Base-by-base conservation (phyloP, 2,113 vertebrate genomes). In the Tragelaphus strepsiceros region DNA sequence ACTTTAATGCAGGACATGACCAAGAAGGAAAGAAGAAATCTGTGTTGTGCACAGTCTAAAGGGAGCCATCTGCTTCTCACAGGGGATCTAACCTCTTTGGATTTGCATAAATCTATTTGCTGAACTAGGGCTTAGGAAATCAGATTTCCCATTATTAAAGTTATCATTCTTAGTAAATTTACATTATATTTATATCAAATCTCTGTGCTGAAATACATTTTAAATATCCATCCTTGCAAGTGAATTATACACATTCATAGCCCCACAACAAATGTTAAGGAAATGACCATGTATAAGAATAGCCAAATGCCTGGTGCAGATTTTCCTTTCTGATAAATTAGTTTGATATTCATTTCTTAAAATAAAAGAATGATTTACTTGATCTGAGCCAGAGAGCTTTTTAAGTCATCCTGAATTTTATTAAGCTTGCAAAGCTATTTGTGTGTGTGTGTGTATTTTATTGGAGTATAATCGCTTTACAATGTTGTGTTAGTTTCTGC, bases 31-130 rank as follows among this genome's bases (percentile, higher is more conserved):
- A n/a, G 24, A 7, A 35, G 14, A 56, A 54, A 80, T 61, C 7
- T 53, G 28, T 84, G 35, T 13, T 30, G 15, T 61, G 19, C 22
- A 30, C 16, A 46, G n/a, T 24, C 21, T 16, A 74, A 39, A 64
- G 56, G 35, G 26, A 83, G 35, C 83, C 1, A 96, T 85, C 92
- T 51, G 16, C 46, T 91, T 92, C 61, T 35, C 26, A 46, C 28
- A 24, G 49, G 88, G 49, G 85, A 96, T 90, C 24, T 78, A 89
- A 91, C 62, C n/a, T 96, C 93, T 86, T 64, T 46, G 86, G 56
- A 97, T 97, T 91, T 96, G 54, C 35, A 94, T 97, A 96, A 96
- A 91, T 95, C n/a, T 95, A 89, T 96, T 96, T 98, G 64, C 53
- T 88, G 46, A 97, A 89, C 54, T 81, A 88, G 8, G 56, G 77